Conservation (phyloP, 37 sponge, comb jelly and placozoan species). For the Cliona cf. orientalis region DNA sequence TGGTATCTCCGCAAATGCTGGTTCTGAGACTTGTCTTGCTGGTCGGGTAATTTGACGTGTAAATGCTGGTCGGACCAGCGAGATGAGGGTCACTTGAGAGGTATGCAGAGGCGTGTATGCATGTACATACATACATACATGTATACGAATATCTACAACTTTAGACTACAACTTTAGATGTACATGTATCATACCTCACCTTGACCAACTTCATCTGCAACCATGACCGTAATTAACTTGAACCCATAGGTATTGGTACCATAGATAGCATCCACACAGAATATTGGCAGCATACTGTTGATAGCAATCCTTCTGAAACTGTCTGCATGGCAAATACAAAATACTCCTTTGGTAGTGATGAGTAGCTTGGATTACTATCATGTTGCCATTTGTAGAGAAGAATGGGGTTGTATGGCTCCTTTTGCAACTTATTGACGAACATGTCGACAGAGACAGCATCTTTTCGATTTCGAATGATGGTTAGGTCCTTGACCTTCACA, state of each 20-base stretch:
- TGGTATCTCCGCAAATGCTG: too few relatives aligned
- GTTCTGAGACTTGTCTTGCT: too few relatives aligned
- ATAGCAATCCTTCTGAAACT: background rate
- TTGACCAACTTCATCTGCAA: slow-evolving; percentile 11
- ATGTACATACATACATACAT: background rate
- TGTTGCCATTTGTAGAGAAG: slow-evolving; percentile 2
- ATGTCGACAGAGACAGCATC: slow-evolving; percentile 11
- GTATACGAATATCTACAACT: background rate
- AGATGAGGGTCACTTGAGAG: too few relatives aligned
- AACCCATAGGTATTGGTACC: slow-evolving; percentile 8
- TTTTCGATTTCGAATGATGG: background rate
- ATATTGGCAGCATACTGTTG: background rate
- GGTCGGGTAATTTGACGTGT: too few relatives aligned
- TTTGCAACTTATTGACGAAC: too few relatives aligned
- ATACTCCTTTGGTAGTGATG: too few relatives aligned
- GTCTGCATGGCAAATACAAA: too few relatives aligned
- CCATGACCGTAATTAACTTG: slow-evolving; percentile 7
- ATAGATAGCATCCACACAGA: background rate
- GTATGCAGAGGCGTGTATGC: background rate
- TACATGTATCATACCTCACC: too few relatives aligned
- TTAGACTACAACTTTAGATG: too few relatives aligned
- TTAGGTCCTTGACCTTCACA: background rate
- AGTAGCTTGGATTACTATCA: background rate
- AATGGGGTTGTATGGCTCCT: slow-evolving; percentile 4
- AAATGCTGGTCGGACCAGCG: too few relatives aligned